Evolutionary conservation across 2,113 vertebrate species (phyloP).

Genomic region (Campylomormyrus numenius): DNA sequence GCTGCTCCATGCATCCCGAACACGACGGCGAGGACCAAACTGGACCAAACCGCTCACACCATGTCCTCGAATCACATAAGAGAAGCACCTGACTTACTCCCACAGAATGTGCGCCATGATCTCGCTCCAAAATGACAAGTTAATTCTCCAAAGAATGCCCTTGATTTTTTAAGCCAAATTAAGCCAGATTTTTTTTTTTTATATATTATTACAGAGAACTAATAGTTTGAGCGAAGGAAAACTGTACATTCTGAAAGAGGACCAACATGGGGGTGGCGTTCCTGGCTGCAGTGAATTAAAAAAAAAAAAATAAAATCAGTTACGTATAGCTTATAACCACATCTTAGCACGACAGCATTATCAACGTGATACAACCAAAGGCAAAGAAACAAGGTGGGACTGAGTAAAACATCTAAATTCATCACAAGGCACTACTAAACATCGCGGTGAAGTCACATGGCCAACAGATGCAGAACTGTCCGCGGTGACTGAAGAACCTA

Average conservation of each 20-base stretch:
- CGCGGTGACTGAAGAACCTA: neutral
- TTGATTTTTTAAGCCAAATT: slow-evolving; percentile 50
- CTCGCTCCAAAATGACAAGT: slow-evolving; percentile 15
- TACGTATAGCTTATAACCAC: neutral
- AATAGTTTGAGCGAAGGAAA: neutral
- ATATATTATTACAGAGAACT: slow-evolving; percentile 28
- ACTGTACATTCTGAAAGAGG: neutral
- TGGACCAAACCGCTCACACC: neutral
- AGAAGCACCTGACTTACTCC: slow-evolving; percentile 49
- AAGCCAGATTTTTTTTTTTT: slow-evolving; percentile 42
- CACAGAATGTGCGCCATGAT: slow-evolving; percentile 30
- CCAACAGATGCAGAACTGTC: neutral
- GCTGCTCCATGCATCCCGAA: neutral
- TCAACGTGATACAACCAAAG: neutral
- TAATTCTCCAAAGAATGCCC: slow-evolving; percentile 35
- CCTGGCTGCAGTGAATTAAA: neutral
- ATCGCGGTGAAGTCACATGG: neutral
- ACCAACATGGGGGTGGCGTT: neutral
- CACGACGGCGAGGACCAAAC: neutral
- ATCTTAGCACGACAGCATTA: neutral
- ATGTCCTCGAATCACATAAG: slow-evolving; percentile 21
- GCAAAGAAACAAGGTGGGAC: neutral
- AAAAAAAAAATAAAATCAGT: neutral
- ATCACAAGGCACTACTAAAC: neutral
- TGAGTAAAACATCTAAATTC: neutral